phyloP scores from a whole-genome alignment of 23 tunicate genomes.

The Styela plicata region DNA sequence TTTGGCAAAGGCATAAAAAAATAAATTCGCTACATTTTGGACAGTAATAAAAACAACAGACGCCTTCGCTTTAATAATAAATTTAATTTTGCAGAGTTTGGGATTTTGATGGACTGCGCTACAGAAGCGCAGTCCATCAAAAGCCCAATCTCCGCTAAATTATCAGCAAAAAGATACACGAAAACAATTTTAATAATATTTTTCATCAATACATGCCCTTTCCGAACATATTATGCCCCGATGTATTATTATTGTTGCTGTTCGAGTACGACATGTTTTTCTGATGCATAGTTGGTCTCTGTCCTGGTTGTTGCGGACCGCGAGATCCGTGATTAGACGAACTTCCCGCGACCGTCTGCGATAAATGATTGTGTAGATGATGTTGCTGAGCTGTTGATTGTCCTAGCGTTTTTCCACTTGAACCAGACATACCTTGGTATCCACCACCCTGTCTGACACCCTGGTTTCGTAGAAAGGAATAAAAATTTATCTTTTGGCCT shows the following conservation, averaged over 20 bases:
- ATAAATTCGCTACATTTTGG: too few species aligned
- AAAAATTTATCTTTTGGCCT: too few species aligned
- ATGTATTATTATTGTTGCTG: constrained; percentile 19
- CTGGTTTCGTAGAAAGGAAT: too few species aligned
- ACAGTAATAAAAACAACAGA: too few species aligned
- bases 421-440: constrained; percentile 27
- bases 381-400: constrained; percentile 7
- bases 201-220: constrained; percentile 10
- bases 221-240: constrained; percentile 9
- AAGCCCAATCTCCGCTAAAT: too few species aligned
- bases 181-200: too few species aligned
- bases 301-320: neutral
- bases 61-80: too few species aligned
- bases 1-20: too few species aligned
- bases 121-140: too few species aligned
- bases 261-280: constrained; percentile 4
- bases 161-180: too few species aligned
- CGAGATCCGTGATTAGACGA: constrained; percentile 19
- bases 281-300: constrained; percentile 17
- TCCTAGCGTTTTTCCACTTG: constrained; percentile 18
- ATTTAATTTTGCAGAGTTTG: too few species aligned
- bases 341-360: constrained; percentile 4
- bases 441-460: constrained; percentile 12
- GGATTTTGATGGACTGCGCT: too few species aligned
- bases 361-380: constrained; percentile 1